phyloP scores from a whole-genome alignment of 2,888 invertebrate genomes.

The Microctonus brassicae region DNA sequence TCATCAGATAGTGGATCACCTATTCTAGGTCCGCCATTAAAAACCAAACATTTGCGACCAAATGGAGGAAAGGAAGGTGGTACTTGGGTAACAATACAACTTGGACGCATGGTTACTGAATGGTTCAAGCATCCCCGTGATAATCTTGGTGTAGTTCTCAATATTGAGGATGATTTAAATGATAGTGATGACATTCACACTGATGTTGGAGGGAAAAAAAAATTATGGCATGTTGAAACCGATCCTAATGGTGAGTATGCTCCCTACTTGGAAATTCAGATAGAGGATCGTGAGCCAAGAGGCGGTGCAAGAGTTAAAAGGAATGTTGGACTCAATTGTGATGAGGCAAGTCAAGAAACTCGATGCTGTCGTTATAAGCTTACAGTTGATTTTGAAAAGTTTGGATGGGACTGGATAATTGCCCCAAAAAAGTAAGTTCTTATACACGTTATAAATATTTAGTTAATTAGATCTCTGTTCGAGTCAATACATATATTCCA shows the following conservation, averaged over 20 bases:
- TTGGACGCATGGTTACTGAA: slow-evolving; percentile 81
- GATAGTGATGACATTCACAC: slow-evolving; percentile 71
- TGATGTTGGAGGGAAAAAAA: slow-evolving; percentile 71
- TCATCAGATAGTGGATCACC: slow-evolving; percentile 59
- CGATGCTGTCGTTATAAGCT: slow-evolving; percentile 96
- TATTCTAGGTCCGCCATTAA: slow-evolving; percentile 61
- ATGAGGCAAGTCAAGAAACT: slow-evolving; percentile 83
- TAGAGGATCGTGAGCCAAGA: slow-evolving; percentile 70
- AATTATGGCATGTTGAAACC: slow-evolving; percentile 75
- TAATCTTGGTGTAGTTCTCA: slow-evolving; percentile 83
- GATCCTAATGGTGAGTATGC: slow-evolving; percentile 74
- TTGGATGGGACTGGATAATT: slow-evolving; percentile 98
- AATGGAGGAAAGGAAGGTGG: slow-evolving; percentile 74
- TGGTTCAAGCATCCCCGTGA: slow-evolving; percentile 83
- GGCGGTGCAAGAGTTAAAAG: slow-evolving; percentile 80
- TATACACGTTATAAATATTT: background rate
- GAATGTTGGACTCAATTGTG: slow-evolving; percentile 86
- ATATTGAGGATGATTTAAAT: slow-evolving; percentile 78
- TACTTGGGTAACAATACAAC: slow-evolving; percentile 82
- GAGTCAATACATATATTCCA: background rate
- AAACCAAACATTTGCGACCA: slow-evolving; percentile 63
- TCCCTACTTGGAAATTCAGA: slow-evolving; percentile 75
- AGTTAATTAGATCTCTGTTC: too few species aligned
- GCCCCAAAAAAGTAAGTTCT: slow-evolving; percentile 83
- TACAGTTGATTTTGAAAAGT: slow-evolving; percentile 92